Conservation (phyloP, 2,113 vertebrate species). For the Elephas maximus region DNA sequence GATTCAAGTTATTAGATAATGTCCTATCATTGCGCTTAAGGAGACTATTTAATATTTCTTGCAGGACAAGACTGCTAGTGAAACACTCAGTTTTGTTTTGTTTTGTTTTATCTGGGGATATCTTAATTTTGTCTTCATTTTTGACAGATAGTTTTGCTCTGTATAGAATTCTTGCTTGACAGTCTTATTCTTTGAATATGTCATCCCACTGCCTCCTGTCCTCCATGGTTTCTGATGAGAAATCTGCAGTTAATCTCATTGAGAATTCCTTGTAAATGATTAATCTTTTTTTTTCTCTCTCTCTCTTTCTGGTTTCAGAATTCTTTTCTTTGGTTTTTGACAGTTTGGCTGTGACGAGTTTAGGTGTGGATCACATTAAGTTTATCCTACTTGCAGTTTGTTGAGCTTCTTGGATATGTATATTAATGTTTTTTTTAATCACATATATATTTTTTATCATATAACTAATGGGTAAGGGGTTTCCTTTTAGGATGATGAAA, state of each 20-base stretch:
- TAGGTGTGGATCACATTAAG: neutral
- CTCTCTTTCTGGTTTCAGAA: neutral
- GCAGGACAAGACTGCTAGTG: neutral
- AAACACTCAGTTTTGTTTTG: neutral
- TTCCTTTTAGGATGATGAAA: too few species aligned
- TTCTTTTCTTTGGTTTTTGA: neutral
- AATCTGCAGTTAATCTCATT: neutral
- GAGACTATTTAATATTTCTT: neutral
- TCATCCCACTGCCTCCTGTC: neutral
- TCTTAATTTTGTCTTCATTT: neutral
- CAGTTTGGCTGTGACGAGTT: neutral
- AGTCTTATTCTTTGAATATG: neutral
- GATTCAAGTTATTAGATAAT: neutral
- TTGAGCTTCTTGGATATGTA: neutral
- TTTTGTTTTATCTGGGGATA: neutral
- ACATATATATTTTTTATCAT: too few species aligned
- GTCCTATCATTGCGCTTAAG: neutral
- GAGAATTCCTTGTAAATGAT: neutral
- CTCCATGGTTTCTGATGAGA: neutral
- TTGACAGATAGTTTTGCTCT: neutral
- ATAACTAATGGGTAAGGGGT: too few species aligned
- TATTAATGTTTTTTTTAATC: neutral
- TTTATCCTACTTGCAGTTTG: neutral
- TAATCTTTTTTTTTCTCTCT: neutral
- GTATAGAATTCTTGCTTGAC: neutral